Base-by-base conservation (phyloP, 2,113 vertebrate species). In the Chamaea fasciata region DNA sequence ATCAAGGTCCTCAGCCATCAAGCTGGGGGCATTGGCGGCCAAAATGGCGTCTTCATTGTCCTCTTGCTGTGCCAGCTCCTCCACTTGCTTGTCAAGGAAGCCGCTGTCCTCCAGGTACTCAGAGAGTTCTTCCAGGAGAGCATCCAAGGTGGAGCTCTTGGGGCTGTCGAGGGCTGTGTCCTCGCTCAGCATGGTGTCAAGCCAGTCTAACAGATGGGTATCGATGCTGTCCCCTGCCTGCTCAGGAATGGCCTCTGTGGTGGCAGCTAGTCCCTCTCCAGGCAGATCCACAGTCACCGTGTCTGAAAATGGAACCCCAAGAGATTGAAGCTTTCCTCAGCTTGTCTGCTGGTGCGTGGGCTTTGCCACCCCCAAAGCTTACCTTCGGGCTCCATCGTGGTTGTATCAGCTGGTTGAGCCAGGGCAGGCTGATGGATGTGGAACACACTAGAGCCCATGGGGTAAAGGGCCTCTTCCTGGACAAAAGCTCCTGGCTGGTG, bases 331-430 rank as follows among this genome's bases (percentile, higher is more conserved):
- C 49, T 63, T 50, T 56, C 56, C 47, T 56, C 64, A 50, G 31
- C 27, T 17, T 56, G 31, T 24, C 64, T 49, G 41, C 35, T 1
- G 2, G 15, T 41, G 41, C 0, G 0, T 16, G 17, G 63, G 42
- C 63, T 77, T 62, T 70, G 56, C 56, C 13, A 28, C 7, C 22
- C 18, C 10, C 56, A 31, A 1, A 27, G 28, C 64, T 83, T 39
- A 90, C 87, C 87, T 63, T 70, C 7, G 0, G 49, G 49, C 22
- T 77, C 56, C 63, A 56, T 69, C 0, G 2, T 24, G 15, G 31
- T 33, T 37, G 56, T 70, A 56, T 64, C 21, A 28, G 35, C 55
- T 15, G 64, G 39, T 9, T 69, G 74, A 62, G 55, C 41, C 63
- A 83, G 71, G 71, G 49, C 35, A 77, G 71, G 71, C 27, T 49